Base-by-base conservation (phyloP, 1,140 invertebrate species). In the Samia ricini region DNA sequence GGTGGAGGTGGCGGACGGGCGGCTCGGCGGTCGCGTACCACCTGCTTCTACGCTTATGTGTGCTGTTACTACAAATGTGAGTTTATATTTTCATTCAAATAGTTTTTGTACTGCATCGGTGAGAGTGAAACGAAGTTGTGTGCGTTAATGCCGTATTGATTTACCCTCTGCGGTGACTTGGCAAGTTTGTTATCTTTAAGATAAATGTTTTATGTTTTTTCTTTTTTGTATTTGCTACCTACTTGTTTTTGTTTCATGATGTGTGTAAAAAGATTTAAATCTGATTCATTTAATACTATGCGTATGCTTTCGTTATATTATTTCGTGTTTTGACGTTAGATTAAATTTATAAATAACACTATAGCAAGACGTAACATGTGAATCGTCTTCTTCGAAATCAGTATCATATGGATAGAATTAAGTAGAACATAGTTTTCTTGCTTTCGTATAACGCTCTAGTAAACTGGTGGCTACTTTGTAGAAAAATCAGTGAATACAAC, bases 131-230 rank as follows among this genome's bases (percentile, higher is more conserved):
- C 68, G 36, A 20, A 15, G 6, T 6, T 85, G 86, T 87, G 84
- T 87, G 84, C 51, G 86, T 88, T 87, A 83, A 88, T 85, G 76
- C 77, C 76, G 85, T 89, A 89, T 89, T 86, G 86, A 89, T 89
- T 86, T 77, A 79, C 71, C 73, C 69, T 58, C 71, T 69, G 64
- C 64, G 74, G 64, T 68, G 72, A 77, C 72, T 81, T 77, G 68
- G 81, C 76, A 85, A 88, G 85, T 80, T 84, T 85, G 80, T 79
- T 74, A 79, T 81, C 77, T 83, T 79, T 62, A 86, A 84, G 80
- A 84, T 63, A 51, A 42, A 23, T 12, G 8, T 12, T 50, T n/a
- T 36, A 56, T 26, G 12, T 23, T 55, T 62, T 26, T 29, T 29
- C 4, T 26, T 26, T 26, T 26, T 26, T 4, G 4, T 26, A 26